Percentiles rank a stretch among this genome's conserved stretches.
Conservation (phyloP, 2,888 invertebrate species). For the Caenorhabditis afra region DNA sequence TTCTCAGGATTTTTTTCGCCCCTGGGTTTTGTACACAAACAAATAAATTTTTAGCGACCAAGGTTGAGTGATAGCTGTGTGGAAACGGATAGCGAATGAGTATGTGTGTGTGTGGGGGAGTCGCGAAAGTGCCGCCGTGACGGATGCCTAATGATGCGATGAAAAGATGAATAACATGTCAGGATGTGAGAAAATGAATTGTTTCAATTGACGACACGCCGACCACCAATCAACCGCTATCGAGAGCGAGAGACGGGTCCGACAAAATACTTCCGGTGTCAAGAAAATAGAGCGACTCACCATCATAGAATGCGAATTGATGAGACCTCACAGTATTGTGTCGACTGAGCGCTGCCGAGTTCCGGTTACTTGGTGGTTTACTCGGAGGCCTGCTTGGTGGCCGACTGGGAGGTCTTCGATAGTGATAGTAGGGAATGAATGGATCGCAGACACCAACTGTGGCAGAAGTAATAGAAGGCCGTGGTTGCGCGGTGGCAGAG, state of each 20-base stretch:
- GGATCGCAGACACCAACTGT: slow-evolving; percentile 49
- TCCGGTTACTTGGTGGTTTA: slow-evolving; percentile 62
- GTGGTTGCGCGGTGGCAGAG: slow-evolving; percentile 32
- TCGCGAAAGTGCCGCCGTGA: background rate
- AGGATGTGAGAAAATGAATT: slow-evolving; percentile 51
- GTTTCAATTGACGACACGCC: slow-evolving; percentile 25
- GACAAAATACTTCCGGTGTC: slow-evolving; percentile 11
- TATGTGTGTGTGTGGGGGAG: too few relatives aligned
- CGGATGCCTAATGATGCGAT: slow-evolving; percentile 34
- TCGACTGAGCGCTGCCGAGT: slow-evolving; percentile 63
- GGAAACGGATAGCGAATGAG: slow-evolving; percentile 25
- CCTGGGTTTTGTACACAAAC: slow-evolving; percentile 22
- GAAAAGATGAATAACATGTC: slow-evolving; percentile 56
- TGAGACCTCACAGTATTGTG: slow-evolving; percentile 66
- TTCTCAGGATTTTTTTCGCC: slow-evolving; percentile 15
- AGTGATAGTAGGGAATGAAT: slow-evolving; percentile 60
- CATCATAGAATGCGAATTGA: slow-evolving; percentile 52
- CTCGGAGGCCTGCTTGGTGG: slow-evolving; percentile 68
- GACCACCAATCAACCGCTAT: slow-evolving; percentile 27
- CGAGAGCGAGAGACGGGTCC: background rate
- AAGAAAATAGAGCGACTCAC: slow-evolving; percentile 25
- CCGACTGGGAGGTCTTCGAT: slow-evolving; percentile 66
- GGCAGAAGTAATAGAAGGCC: slow-evolving; percentile 57
- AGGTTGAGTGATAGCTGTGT: slow-evolving; percentile 51
- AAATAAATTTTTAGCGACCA: slow-evolving; percentile 49